Evolutionary conservation across 2,797 vertebrate species (phyloP).

Genomic region (Sibirionetta formosa): DNA sequence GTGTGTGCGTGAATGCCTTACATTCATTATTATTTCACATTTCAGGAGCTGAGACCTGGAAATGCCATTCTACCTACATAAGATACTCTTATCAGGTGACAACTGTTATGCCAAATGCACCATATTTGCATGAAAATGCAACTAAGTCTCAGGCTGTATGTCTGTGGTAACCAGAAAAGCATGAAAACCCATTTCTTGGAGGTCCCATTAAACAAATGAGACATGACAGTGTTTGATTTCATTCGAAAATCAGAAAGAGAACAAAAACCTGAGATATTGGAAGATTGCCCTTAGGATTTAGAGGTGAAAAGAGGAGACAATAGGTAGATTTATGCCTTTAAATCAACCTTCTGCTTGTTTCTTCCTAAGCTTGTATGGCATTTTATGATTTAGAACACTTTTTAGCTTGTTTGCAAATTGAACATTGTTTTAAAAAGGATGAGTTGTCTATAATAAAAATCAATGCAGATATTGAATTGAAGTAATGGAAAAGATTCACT

Average conservation of each 20-base stretch:
- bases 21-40: not conserved
- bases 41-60: not conserved
- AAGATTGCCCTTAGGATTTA: not conserved
- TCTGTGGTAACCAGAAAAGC: not conserved
- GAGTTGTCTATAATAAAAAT: not conserved
- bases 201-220: not conserved
- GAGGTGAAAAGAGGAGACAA: not conserved
- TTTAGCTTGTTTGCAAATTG: constrained; percentile 22
- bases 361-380: not conserved
- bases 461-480: not conserved
- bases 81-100: not conserved
- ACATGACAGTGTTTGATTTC: not conserved
- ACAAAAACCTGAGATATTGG: not conserved
- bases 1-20: not conserved
- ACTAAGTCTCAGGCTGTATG: not conserved
- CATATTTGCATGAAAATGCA: not conserved
- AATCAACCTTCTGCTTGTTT: not conserved
- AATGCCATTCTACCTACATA: not conserved
- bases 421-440: not conserved
- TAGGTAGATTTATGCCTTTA: not conserved
- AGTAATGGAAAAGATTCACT: not conserved
- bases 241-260: not conserved
- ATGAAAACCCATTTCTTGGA: not conserved
- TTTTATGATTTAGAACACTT: constrained; percentile 13
- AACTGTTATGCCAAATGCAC: not conserved